Evolutionary conservation across 2,797 vertebrate species (phyloP), one percentile per base, ranked within the genome.

Genomic region (Hozukius guyotensis): DNA sequence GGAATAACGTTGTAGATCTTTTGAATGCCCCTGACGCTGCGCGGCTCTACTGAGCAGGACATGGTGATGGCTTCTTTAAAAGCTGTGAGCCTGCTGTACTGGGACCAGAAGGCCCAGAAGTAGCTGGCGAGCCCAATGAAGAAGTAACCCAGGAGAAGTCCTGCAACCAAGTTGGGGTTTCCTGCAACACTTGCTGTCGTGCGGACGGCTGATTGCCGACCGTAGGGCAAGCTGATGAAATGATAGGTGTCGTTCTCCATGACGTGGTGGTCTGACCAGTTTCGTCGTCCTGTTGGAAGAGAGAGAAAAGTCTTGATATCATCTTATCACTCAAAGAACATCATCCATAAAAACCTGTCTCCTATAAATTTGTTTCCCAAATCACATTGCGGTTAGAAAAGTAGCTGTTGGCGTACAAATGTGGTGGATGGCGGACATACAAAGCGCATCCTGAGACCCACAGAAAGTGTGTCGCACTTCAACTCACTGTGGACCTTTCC

Each of bases 81-180:
- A 34, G 8, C 8, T 18, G 3, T 13, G 18, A 72, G 25, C 14
- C 16, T 25, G 9, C 3, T n/a, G 25, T 25, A 56, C 25, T 72
- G 69, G 11, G 55, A 42, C 34, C 55, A 59, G 69, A 72, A 46
- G 18, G 36, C 69, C 34, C 18, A 46, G 69, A 29, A 1, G 56
- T 46, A 72, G 69, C 55, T 60, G 24, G 6, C 11, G 4, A 72
- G 11, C 36, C 69, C 69, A 25, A 46, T 20, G 6, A 60, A 5
- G 18, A n/a, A 3, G 36, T 20, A 60, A 38, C 24, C 34, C 25
- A 72, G 56, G 34, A 72, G 55, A 22, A 60, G 6, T 14, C 69
- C 69, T 46, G n/a, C 52, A 56, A 22, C 14, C 9, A 70, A 12
- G 6, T 25, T 2, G 6, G 55, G 16, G 53, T 57, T 16, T 57